Conservation (phyloP, 2,797 vertebrate species). For the Sparidentex hasta region DNA sequence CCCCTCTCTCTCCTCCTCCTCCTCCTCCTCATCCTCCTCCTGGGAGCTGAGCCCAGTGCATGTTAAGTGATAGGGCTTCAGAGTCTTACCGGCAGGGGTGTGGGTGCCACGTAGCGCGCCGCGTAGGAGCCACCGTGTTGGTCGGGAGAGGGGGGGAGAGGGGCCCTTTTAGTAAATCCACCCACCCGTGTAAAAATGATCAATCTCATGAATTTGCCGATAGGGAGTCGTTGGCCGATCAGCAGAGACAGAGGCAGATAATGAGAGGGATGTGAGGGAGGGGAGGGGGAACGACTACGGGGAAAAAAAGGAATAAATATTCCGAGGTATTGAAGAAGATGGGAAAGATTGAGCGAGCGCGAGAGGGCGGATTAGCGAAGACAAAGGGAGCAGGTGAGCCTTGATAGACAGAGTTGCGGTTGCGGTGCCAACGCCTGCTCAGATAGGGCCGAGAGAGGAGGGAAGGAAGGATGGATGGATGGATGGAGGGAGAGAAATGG, state of each 20-base stretch:
- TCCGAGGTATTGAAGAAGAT: constrained; percentile 43
- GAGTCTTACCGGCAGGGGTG: constrained; percentile 67
- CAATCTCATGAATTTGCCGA: constrained; percentile 80
- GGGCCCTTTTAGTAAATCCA: constrained; percentile 63
- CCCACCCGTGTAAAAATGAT: constrained; percentile 75
- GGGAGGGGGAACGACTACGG: not conserved
- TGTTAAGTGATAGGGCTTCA: constrained; percentile 80
- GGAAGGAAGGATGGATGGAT: too few relatives aligned
- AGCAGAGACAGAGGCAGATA: constrained; percentile 65
- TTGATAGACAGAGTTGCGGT: constrained; percentile 54
- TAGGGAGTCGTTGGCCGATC: constrained; percentile 72
- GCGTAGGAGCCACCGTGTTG: constrained; percentile 35
- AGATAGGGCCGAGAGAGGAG: constrained; percentile 19
- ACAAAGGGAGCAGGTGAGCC: constrained; percentile 75
- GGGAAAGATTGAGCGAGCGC: constrained; percentile 33
- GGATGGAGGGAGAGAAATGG: constrained; percentile 45
- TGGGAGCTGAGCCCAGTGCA: constrained; percentile 77
- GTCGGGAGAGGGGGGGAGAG: not conserved
- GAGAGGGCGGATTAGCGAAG: constrained; percentile 55
- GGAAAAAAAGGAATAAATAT: constrained; percentile 36
- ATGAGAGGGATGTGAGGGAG: constrained; percentile 55
- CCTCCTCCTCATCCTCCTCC: constrained; percentile 55
- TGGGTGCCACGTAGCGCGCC: constrained; percentile 57
- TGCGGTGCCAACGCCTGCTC: constrained; percentile 46
- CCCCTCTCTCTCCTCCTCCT: constrained; percentile 44